These are phyloP conservation scores for Tridacna crocea DNA, from an alignment of 2,888 invertebrate genomes.

Conservation along the genomic window DNA sequence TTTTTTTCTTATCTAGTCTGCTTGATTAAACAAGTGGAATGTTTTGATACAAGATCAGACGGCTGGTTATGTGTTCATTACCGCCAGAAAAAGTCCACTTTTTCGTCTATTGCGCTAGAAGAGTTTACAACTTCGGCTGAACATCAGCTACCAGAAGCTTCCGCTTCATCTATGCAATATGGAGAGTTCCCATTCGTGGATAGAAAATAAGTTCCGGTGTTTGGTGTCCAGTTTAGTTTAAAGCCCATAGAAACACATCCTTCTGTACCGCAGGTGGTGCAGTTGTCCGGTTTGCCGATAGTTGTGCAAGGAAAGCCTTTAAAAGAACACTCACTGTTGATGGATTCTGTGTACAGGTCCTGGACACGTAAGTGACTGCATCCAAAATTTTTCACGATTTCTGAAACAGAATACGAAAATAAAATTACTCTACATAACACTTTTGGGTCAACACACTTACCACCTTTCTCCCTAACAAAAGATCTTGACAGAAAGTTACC, in stretches of 20 bases:
- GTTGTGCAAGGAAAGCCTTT: conserved; percentile 89
- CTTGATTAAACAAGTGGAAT: too few relatives aligned
- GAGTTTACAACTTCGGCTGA: too few relatives aligned
- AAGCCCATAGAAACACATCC: conserved; percentile 65
- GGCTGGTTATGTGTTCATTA: too few relatives aligned
- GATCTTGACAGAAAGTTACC: too few relatives aligned
- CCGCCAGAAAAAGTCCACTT: too few relatives aligned
- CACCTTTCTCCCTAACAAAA: too few relatives aligned
- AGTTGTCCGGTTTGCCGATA: not conserved
- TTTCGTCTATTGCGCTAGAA: too few relatives aligned
- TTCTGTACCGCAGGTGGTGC: conserved; percentile 46
- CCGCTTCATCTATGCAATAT: conserved; percentile 29
- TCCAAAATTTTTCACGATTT: conserved; percentile 85
- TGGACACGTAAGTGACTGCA: conserved; percentile 95
- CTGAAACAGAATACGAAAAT: conserved; percentile 38
- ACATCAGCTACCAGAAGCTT: not conserved
- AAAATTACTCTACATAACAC: too few relatives aligned
- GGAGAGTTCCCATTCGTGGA: conserved; percentile 32
- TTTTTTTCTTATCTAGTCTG: too few relatives aligned
- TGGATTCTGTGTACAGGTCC: conserved; percentile 93
- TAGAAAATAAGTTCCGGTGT: conserved; percentile 34
- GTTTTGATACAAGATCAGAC: too few relatives aligned
- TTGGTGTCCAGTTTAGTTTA: conserved; percentile 27
- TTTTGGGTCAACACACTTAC: too few relatives aligned
- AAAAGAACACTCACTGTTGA: conserved; percentile 90